Percentiles rank a stretch among this genome's conserved stretches.
Conservation (phyloP, 2,888 invertebrate genomes). For the Epinotia brunnichana region DNA sequence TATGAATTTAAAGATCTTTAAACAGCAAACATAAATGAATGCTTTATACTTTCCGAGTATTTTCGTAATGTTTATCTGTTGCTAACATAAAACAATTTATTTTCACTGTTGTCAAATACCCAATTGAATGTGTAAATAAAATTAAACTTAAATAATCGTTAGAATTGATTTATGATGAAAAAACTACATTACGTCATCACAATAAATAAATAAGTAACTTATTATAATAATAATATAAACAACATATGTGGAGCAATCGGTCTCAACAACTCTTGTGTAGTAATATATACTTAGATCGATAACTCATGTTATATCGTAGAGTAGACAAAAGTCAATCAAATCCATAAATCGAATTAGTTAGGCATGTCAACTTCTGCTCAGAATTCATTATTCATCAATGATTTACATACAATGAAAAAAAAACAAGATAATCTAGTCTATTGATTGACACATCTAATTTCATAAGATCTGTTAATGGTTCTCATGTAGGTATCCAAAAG, state of each 20-base stretch:
- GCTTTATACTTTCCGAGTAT: too few species aligned
- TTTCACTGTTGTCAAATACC: too few species aligned
- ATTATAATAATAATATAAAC: conserved; percentile 37
- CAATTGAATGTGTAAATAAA: conserved; percentile 26
- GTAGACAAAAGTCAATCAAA: not conserved
- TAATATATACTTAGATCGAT: not conserved
- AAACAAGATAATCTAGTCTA: not conserved
- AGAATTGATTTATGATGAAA: conserved; percentile 34
- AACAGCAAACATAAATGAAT: too few species aligned
- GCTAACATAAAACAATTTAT: too few species aligned
- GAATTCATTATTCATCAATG: not conserved
- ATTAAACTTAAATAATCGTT: conserved; percentile 23
- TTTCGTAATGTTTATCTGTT: too few species aligned
- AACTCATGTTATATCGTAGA: not conserved
- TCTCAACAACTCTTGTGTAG: not conserved
- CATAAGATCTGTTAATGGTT: not conserved
- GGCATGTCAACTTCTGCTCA: not conserved
- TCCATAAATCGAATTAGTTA: not conserved
- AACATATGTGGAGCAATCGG: conserved; percentile 22
- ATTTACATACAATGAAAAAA: not conserved
- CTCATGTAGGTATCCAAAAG: not conserved
- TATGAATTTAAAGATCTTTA: too few species aligned
- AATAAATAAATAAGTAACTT: conserved; percentile 57
- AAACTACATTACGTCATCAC: conserved; percentile 46
- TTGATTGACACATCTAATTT: not conserved